Conservation (phyloP, 2,797 vertebrate genomes). For the Synanceia verrucosa region DNA sequence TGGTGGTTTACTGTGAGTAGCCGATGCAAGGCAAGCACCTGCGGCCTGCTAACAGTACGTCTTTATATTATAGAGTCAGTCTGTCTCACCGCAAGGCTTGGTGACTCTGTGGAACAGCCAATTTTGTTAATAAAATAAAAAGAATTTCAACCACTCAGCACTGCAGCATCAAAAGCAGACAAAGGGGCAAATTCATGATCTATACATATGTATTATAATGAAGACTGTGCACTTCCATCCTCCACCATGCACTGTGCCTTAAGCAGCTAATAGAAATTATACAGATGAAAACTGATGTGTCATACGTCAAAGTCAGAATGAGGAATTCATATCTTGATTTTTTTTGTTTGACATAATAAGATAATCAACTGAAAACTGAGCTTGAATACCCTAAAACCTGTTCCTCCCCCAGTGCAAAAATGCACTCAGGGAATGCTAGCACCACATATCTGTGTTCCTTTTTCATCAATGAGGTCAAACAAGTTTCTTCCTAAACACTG, state of each 20-base stretch:
- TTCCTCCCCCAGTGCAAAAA: neutral
- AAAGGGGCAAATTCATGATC: constrained; percentile 18
- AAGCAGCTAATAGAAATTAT: neutral
- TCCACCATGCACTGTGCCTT: neutral
- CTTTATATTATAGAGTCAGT: neutral
- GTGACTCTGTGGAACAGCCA: constrained; percentile 6
- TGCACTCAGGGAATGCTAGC: neutral
- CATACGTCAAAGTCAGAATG: fast-evolving
- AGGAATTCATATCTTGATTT: constrained; percentile 1
- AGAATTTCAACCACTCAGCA: neutral
- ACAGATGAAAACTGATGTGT: neutral
- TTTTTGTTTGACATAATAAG: neutral
- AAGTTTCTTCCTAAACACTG: neutral
- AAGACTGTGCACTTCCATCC: neutral
- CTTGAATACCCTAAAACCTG: neutral
- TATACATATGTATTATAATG: neutral
- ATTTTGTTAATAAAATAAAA: constrained; percentile 13
- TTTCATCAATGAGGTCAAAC: neutral
- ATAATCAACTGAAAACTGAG: neutral
- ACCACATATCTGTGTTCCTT: neutral
- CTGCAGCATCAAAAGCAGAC: constrained; percentile 5
- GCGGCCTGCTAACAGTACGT: neutral
- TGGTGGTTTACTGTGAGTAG: neutral
- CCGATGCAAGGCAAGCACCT: neutral
- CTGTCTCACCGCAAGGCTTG: neutral